A percentile compares a stretch with the other conserved stretches of the same genome.
Conservation (phyloP, 1,140 invertebrate genomes). For the Zaprionus capensis region DNA sequence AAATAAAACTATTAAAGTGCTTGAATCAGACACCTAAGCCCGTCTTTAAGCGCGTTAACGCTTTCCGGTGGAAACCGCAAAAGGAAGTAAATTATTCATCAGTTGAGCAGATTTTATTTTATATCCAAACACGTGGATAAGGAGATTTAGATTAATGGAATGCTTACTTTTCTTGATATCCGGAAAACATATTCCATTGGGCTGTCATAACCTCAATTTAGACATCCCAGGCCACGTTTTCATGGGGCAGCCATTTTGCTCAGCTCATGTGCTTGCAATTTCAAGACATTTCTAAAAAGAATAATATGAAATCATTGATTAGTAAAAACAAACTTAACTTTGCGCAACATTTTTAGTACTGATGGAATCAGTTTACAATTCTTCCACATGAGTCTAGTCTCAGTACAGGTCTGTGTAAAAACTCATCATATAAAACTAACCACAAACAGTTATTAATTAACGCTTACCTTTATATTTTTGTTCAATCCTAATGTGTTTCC, state of each 20-base stretch:
- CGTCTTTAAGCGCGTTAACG: conserved; percentile 84
- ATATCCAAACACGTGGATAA: not conserved
- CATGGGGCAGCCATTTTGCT: not conserved
- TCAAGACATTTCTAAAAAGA: conserved; percentile 27
- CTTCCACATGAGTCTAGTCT: conserved; percentile 59
- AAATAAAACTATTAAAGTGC: not conserved
- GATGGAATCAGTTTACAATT: conserved; percentile 55
- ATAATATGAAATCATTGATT: not conserved
- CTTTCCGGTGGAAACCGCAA: conserved; percentile 89
- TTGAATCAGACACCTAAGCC: conserved; percentile 86
- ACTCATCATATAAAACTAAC: conserved; percentile 46
- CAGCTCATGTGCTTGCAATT: not conserved
- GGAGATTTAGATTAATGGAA: not conserved
- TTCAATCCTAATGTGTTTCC: conserved; percentile 8
- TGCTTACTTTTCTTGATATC: not conserved
- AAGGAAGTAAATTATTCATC: conserved; percentile 85
- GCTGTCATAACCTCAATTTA: conserved; percentile 48
- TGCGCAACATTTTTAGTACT: not conserved
- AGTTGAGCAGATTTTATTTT: conserved; percentile 24
- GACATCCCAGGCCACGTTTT: not conserved
- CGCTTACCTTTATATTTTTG: conserved; percentile 25
- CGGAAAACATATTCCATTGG: not conserved
- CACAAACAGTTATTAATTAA: not conserved
- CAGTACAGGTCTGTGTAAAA: conserved; percentile 74
- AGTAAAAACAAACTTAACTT: not conserved